phyloP scores from a whole-genome alignment of 2,113 vertebrate genomes.

The Brachyhypopomus gauderio region DNA sequence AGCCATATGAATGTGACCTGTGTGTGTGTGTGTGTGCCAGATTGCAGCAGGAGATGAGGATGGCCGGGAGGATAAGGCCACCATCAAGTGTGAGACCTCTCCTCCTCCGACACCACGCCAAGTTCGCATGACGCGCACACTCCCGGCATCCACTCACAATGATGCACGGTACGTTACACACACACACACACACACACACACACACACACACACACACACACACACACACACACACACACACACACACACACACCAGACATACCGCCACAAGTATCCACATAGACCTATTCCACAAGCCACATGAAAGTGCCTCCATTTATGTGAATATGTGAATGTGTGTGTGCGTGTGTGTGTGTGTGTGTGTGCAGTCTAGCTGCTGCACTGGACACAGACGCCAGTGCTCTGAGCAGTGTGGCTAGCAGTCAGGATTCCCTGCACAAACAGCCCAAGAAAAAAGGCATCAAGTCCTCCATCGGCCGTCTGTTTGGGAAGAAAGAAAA shows the following conservation, averaged over 20 bases:
- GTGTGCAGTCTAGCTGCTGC: conserved; percentile 84
- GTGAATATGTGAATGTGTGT: conserved; percentile 3
- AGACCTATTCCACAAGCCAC: not conserved
- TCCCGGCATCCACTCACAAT: conserved; percentile 95
- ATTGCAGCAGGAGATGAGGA: conserved; percentile 97
- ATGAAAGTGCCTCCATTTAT: not conserved
- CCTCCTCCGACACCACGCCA: conserved; percentile 93
- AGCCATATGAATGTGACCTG: not conserved
- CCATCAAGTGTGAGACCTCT: conserved; percentile 98
- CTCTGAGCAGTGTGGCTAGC: conserved; percentile 89
- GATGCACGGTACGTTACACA: conserved; percentile 81
- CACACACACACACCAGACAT: not conserved
- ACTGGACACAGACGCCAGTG: conserved; percentile 88
- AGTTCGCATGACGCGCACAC: conserved; percentile 94
- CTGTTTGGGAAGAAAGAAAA: conserved; percentile 99
- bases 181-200: not conserved
- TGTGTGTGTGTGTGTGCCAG: conserved; percentile 62
- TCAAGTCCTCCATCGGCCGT: conserved; percentile 97
- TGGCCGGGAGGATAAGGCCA: conserved; percentile 95
- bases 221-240: not conserved
- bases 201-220: not conserved
- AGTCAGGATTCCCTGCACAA: conserved; percentile 98
- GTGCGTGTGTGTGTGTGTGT: conserved; percentile 44
- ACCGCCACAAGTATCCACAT: not conserved
- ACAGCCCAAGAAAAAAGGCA: conserved; percentile 98